Percentiles rank a stretch among this genome's conserved stretches.
Conservation (phyloP, 2,113 vertebrate species). For the Regulus satrapa region DNA sequence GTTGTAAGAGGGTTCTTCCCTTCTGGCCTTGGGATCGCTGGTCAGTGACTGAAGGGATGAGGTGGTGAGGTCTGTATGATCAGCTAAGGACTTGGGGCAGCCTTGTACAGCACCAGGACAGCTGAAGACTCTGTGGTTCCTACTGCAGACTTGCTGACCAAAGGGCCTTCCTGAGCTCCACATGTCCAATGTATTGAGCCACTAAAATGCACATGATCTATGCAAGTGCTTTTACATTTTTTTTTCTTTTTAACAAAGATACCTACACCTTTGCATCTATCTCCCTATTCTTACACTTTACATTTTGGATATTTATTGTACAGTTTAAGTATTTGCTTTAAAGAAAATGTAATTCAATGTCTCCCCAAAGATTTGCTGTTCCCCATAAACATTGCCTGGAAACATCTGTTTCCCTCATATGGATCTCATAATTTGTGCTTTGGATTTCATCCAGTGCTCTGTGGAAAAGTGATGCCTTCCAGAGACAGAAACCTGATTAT, state of each 20-base stretch:
- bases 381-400: constrained; percentile 42
- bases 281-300: background rate
- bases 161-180: background rate
- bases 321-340: constrained; percentile 17
- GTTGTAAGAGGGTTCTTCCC: background rate
- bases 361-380: constrained; percentile 41
- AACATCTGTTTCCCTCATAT: constrained; percentile 63
- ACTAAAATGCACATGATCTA: background rate
- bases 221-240: background rate
- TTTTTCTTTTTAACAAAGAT: background rate
- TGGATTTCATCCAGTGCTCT: constrained; percentile 48
- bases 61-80: background rate
- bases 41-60: background rate
- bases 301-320: constrained; percentile 7
- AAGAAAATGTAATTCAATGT: constrained; percentile 28
- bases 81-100: background rate
- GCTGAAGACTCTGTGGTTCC: background rate
- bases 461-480: constrained; percentile 56
- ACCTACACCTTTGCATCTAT: background rate
- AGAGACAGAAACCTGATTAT: constrained; percentile 58
- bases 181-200: rapidly evolving
- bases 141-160: rapidly evolving
- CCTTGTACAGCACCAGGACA: background rate
- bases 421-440: constrained; percentile 57
- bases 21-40: background rate